Conservation (phyloP, 2,797 vertebrate genomes). For the Gadopsis marmoratus region DNA sequence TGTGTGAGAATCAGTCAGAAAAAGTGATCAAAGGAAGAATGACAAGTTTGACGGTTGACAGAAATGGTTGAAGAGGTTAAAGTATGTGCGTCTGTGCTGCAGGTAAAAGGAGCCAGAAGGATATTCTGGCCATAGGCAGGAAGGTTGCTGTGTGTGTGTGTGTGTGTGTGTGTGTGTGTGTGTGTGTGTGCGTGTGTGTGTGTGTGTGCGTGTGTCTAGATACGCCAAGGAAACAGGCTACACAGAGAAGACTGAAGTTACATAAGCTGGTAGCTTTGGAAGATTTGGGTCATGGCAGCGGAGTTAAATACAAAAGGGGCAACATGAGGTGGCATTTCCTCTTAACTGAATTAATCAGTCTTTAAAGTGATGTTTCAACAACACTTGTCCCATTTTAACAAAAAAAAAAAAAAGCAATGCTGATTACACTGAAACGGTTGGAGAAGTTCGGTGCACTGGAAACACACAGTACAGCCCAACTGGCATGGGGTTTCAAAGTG, state of each 20-base stretch:
- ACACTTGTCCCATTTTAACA: background rate
- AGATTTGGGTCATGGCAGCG: slow-evolving; percentile 68
- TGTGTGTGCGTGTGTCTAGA: slow-evolving; percentile 7
- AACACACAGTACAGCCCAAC: background rate
- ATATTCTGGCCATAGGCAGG: slow-evolving; percentile 29
- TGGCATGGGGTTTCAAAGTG: background rate
- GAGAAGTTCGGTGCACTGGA: background rate
- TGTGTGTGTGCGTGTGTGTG: slow-evolving; percentile 20
- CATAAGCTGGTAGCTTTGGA: slow-evolving; percentile 64
- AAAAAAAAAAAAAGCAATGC: slow-evolving; percentile 1
- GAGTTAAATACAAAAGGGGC: slow-evolving; percentile 58
- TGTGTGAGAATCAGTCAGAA: background rate
- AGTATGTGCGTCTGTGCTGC: background rate
- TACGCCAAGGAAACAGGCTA: slow-evolving; percentile 62
- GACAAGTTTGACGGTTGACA: slow-evolving; percentile 8
- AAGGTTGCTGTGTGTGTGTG: background rate
- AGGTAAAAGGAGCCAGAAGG: slow-evolving; percentile 32
- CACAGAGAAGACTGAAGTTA: slow-evolving; percentile 64
- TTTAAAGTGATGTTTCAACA: slow-evolving; percentile 38
- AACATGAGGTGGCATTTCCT: slow-evolving; percentile 56
- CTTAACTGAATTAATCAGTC: slow-evolving; percentile 36
- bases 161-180: slow-evolving; percentile 18
- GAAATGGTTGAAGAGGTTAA: slow-evolving; percentile 15
- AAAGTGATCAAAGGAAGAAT: slow-evolving; percentile 41
- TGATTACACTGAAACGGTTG: slow-evolving; percentile 17